These are phyloP conservation scores for Ariolimax columbianus DNA, from an alignment of 2,888 invertebrate genomes.

Conservation along the genomic window DNA sequence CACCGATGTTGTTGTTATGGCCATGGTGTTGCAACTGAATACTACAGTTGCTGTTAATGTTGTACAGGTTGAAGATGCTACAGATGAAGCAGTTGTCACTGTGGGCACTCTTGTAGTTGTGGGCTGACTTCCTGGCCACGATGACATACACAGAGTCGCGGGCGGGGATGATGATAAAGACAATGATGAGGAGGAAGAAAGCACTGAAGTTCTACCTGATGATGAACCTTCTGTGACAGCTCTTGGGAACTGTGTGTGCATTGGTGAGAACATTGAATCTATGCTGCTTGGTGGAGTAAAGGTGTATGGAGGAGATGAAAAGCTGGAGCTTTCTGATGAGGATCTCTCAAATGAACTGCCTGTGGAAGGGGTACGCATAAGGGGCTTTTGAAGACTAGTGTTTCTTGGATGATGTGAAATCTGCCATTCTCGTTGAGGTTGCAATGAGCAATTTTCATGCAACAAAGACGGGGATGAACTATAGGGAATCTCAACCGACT, in stretches of 20 bases:
- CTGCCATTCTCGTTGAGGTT: slow-evolving; percentile 29
- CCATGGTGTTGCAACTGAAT: slow-evolving; percentile 38
- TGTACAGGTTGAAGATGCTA: slow-evolving; percentile 8
- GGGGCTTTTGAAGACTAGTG: background rate
- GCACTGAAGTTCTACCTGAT: background rate
- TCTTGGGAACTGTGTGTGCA: background rate
- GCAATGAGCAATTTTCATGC: background rate
- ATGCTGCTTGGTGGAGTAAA: slow-evolving; percentile 49
- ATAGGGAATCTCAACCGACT: background rate
- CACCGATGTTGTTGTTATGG: slow-evolving; percentile 59
- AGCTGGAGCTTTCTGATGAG: slow-evolving; percentile 47
- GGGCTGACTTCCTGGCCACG: background rate
- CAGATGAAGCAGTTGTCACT: background rate
- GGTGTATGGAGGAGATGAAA: slow-evolving; percentile 46
- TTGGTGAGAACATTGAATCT: slow-evolving; percentile 46
- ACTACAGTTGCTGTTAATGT: slow-evolving; percentile 17
- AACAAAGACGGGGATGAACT: background rate
- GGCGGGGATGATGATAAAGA: slow-evolving; percentile 15
- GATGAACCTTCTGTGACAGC: background rate
- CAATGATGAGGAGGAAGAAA: slow-evolving; percentile 31
- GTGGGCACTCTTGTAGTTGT: background rate
- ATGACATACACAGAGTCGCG: background rate
- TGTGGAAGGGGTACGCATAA: slow-evolving; percentile 41
- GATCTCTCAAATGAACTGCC: slow-evolving; percentile 49
- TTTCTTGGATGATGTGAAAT: slow-evolving; percentile 16